Conservation (phyloP, 2,113 vertebrate species). For the Archocentrus centrarchus region DNA sequence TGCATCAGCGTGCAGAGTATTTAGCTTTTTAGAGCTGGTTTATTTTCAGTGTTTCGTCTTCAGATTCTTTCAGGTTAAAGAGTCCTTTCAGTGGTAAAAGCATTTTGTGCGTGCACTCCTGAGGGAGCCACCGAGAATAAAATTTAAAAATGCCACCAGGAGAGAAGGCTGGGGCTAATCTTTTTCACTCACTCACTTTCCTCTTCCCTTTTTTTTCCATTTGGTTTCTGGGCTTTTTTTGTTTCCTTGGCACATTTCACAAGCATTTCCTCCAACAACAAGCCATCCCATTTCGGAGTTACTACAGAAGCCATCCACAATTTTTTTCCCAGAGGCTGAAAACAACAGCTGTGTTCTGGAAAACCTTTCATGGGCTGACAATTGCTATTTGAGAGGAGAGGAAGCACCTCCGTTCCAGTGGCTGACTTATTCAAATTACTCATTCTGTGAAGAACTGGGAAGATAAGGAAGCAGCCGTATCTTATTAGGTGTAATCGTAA, state of each 20-base stretch:
- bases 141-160: background rate
- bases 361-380: slow-evolving; percentile 49
- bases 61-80: background rate
- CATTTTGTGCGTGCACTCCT: slow-evolving; percentile 14
- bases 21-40: background rate
- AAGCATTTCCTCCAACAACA: slow-evolving; percentile 24
- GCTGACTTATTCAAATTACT: slow-evolving; percentile 52
- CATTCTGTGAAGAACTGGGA: slow-evolving; percentile 16
- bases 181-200: slow-evolving; percentile 1
- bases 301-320: slow-evolving; percentile 47
- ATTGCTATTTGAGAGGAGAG: slow-evolving; percentile 36
- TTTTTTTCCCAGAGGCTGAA: slow-evolving; percentile 17
- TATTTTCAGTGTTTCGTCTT: slow-evolving; percentile 1
- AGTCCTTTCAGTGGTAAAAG: slow-evolving; percentile 31
- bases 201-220: background rate
- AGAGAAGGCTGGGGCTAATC: slow-evolving; percentile 13
- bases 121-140: slow-evolving; percentile 25
- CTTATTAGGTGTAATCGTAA: slow-evolving; percentile 46
- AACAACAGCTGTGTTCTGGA: slow-evolving; percentile 37
- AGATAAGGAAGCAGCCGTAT: slow-evolving; percentile 33
- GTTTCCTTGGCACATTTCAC: slow-evolving; percentile 31
- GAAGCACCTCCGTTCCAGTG: slow-evolving; percentile 35
- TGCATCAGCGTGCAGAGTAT: background rate
- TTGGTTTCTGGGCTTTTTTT: slow-evolving; percentile 39
- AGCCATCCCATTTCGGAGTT: slow-evolving; percentile 19